phyloP scores from a whole-genome alignment of 2,888 invertebrate species.

The Galerucella pusilla region DNA sequence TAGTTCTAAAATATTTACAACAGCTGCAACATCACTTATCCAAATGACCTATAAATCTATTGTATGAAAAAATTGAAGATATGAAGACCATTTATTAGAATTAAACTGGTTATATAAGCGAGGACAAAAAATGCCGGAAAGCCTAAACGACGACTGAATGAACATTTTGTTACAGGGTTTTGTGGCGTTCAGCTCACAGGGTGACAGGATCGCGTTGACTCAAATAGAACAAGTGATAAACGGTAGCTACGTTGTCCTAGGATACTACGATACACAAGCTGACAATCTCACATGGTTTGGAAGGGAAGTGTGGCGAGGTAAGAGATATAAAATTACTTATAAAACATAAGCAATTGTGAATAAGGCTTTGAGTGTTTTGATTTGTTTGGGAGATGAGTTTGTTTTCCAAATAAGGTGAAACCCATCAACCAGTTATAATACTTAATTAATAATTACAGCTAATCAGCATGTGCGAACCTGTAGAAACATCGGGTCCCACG shows the following conservation, averaged over 20 bases:
- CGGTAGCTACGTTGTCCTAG: constrained; percentile 93
- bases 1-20: too few relatives aligned
- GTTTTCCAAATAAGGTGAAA: too few relatives aligned
- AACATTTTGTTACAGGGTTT: constrained; percentile 76
- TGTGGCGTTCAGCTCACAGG: constrained; percentile 98
- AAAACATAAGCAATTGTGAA: neutral
- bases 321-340: constrained; percentile 53
- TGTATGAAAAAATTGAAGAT: neutral
- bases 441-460: too few relatives aligned
- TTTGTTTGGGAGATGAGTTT: too few relatives aligned
- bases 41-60: neutral
- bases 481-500: too few relatives aligned
- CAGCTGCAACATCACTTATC: neutral
- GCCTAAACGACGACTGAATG: constrained; percentile 29
- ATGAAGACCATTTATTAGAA: constrained; percentile 19
- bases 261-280: constrained; percentile 95
- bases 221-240: constrained; percentile 97
- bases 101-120: constrained; percentile 10
- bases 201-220: constrained; percentile 97
- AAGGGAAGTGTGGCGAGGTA: constrained; percentile 91
- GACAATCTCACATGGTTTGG: constrained; percentile 96
- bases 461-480: too few relatives aligned
- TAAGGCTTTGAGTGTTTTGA: too few relatives aligned
- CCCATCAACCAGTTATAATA: too few relatives aligned
- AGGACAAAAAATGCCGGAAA: constrained; percentile 23